These are phyloP conservation scores for Paramuricea clavata DNA, from an alignment of 92 coral and sea anemone genomes.

Conservation along the genomic window DNA sequence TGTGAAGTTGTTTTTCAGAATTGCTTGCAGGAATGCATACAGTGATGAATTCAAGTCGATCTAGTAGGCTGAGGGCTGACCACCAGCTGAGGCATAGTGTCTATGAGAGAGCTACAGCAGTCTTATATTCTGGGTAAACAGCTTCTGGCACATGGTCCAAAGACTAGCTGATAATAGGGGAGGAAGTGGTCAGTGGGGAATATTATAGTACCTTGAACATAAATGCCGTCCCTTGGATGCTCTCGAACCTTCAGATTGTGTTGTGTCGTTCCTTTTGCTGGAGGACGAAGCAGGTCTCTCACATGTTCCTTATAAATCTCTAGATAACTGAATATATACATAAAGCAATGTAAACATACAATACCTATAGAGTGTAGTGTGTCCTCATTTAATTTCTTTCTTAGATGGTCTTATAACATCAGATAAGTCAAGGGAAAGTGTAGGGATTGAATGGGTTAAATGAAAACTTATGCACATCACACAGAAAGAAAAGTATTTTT, in stretches of 20 bases:
- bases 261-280: constrained; percentile 81
- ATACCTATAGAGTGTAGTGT: no score
- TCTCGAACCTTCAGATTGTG: constrained; percentile 94
- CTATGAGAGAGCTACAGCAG: no score
- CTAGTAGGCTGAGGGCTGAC: no score
- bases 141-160: not conserved
- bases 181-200: no score
- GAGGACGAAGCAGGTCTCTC: constrained; percentile 90
- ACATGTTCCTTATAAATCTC: constrained; percentile 98
- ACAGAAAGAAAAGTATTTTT: not conserved
- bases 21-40: not conserved
- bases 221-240: constrained; percentile 98
- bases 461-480: no score
- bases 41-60: not conserved
- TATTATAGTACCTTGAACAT: constrained; percentile 98
- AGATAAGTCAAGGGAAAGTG: no score
- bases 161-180: no score
- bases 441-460: no score
- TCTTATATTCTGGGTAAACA: not conserved
- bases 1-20: not conserved
- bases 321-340: constrained; percentile 51
- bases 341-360: not conserved
- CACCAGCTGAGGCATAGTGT: no score
- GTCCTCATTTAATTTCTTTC: no score
- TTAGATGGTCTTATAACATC: no score